phyloP scores from a whole-genome alignment of 1,140 invertebrate species.

The Chionoecetes opilio region DNA sequence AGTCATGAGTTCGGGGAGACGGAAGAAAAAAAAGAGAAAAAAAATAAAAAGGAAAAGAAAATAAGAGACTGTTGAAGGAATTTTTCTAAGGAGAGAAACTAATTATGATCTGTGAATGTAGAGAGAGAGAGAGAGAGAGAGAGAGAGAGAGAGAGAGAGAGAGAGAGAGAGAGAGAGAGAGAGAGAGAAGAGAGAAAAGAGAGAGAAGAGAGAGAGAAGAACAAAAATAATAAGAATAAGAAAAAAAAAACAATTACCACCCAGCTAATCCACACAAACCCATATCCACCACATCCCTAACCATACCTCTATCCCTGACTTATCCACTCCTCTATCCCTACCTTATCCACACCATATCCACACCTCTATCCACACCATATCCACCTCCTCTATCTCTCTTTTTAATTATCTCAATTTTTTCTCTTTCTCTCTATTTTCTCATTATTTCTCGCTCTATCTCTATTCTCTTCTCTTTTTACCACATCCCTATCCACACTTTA shows the following conservation, averaged over 20 bases:
- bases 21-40: not conserved
- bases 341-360: not conserved
- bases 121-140: conserved; percentile 30
- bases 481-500: not conserved
- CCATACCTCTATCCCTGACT: no score
- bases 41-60: not conserved
- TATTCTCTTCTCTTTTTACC: not conserved
- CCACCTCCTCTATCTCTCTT: not conserved
- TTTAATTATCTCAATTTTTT: not conserved
- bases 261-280: no score
- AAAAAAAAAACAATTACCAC: not conserved
- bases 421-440: not conserved
- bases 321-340: not conserved
- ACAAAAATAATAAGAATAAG: not conserved
- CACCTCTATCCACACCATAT: not conserved
- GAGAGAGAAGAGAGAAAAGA: conserved; percentile 47
- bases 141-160: not conserved
- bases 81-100: not conserved
- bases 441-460: not conserved
- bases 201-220: conserved; percentile 49
- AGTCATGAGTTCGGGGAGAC: not conserved
- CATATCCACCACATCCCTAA: no score
- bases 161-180: conserved; percentile 31
- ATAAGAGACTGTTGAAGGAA: not conserved
- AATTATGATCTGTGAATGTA: not conserved